A percentile compares a stretch with the other conserved stretches of the same genome.
Evolutionary conservation across 2,113 vertebrate species (phyloP).

Genomic region (Neoarius graeffei): DNA sequence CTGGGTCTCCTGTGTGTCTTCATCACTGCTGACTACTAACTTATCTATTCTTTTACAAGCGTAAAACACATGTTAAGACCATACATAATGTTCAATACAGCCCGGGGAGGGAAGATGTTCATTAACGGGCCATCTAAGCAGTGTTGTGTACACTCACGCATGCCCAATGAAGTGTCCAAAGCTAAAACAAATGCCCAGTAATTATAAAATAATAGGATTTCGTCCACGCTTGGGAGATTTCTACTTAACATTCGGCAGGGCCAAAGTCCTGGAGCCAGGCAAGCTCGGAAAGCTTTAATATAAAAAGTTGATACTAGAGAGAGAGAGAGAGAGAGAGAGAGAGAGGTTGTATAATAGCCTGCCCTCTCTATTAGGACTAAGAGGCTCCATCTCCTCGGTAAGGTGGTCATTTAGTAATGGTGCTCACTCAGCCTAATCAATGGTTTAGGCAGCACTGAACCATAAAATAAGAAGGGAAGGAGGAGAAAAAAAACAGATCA

Average conservation of each 20-base stretch:
- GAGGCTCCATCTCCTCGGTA: constrained; percentile 76
- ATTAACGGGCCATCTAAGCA: constrained; percentile 64
- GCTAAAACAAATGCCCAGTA: constrained; percentile 68
- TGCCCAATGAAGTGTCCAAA: constrained; percentile 59
- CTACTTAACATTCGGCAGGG: constrained; percentile 77
- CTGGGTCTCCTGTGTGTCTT: neutral
- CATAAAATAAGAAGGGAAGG: constrained; percentile 83
- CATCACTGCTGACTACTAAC: neutral
- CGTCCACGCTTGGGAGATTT: constrained; percentile 74
- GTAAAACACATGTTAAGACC: constrained; percentile 26
- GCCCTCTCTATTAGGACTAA: constrained; percentile 77
- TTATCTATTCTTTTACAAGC: constrained; percentile 21
- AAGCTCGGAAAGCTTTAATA: constrained; percentile 69
- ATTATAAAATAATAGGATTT: constrained; percentile 76
- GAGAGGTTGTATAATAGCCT: constrained; percentile 70
- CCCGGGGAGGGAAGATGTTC: constrained; percentile 52
- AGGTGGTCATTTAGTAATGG: constrained; percentile 88
- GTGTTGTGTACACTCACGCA: constrained; percentile 66
- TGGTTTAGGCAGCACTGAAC: constrained; percentile 85
- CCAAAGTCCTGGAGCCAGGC: constrained; percentile 72
- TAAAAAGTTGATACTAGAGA: constrained; percentile 73
- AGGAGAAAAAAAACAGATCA: constrained; percentile 67
- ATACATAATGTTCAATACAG: constrained; percentile 21
- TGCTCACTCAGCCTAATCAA: constrained; percentile 90
- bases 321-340: constrained; percentile 62